These are phyloP conservation scores for Plectrocnemia conspersa DNA, from an alignment of 1,140 invertebrate genomes.

Conservation along the genomic window DNA sequence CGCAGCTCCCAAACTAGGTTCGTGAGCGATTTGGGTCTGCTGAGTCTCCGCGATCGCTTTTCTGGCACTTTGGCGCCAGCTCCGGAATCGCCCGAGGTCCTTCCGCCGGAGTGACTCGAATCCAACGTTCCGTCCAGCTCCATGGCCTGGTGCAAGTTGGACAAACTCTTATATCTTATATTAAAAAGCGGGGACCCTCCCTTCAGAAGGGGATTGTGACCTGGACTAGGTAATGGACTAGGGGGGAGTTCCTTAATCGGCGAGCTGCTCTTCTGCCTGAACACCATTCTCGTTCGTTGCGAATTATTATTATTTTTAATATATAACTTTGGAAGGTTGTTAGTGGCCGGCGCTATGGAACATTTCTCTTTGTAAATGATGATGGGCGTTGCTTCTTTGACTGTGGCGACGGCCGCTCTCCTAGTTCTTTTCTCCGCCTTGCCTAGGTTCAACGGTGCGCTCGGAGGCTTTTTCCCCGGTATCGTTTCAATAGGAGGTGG, in stretches of 20 bases:
- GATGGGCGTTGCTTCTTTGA: constrained; percentile 54
- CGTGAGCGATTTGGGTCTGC: constrained; percentile 75
- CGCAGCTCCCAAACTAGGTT: constrained; percentile 81
- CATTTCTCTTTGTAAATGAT: constrained; percentile 52
- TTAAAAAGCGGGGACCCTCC: constrained; percentile 75
- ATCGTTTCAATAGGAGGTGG: constrained; percentile 88
- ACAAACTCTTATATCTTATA: constrained; percentile 77
- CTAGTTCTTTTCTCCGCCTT: constrained; percentile 66
- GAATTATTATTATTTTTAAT: constrained; percentile 68
- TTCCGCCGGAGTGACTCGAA: constrained; percentile 81
- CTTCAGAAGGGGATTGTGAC: constrained; percentile 52
- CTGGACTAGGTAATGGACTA: constrained; percentile 53
- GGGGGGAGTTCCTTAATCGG: constrained; percentile 66
- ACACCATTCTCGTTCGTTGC: constrained; percentile 59
- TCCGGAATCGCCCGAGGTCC: constrained; percentile 77
- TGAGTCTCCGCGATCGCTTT: constrained; percentile 70
- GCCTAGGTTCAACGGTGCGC: constrained; percentile 38
- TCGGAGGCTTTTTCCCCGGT: constrained; percentile 67
- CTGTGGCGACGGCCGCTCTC: constrained; percentile 48
- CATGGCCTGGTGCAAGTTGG: constrained; percentile 72
- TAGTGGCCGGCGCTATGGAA: constrained; percentile 45
- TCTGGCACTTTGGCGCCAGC: constrained; percentile 74
- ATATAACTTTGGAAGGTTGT: constrained; percentile 64
- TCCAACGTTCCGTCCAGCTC: constrained; percentile 77
- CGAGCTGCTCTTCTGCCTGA: constrained; percentile 67